These are phyloP conservation scores for Cantharis flavilabris DNA, from an alignment of 2,888 invertebrate genomes.

Conservation along the genomic window DNA sequence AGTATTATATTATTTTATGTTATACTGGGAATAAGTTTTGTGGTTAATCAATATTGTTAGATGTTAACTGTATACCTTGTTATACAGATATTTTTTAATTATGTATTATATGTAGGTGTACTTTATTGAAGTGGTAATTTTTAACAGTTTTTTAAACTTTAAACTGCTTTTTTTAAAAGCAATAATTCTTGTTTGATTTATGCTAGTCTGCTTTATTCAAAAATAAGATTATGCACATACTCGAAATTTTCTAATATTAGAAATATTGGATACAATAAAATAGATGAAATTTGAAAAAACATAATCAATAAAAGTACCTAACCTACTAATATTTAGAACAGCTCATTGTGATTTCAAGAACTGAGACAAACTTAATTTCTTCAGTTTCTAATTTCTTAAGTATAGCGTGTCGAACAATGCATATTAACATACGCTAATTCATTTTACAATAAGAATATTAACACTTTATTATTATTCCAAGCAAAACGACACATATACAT, in stretches of 20 bases:
- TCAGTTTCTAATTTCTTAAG: not conserved
- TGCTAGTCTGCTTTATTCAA: not conserved
- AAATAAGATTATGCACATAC: not conserved
- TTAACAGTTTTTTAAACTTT: not conserved
- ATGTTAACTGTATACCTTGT: not conserved
- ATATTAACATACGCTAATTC: not conserved
- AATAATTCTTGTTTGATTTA: not conserved
- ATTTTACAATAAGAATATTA: not conserved
- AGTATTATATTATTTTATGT: no score
- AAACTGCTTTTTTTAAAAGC: not conserved
- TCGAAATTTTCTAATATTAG: not conserved
- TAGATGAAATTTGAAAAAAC: not conserved
- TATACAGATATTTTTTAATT: not conserved
- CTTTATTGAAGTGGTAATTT: not conserved
- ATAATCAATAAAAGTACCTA: not conserved
- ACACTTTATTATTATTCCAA: not conserved
- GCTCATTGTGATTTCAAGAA: not conserved
- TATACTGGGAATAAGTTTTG: no score
- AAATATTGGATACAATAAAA: not conserved
- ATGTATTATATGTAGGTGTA: not conserved
- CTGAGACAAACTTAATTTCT: not conserved
- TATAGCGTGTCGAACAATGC: not conserved
- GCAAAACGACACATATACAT: constrained; percentile 1
- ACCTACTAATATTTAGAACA: not conserved
- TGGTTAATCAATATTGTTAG: no score